Evolutionary conservation across 2,797 vertebrate genomes (phyloP).

Genomic region (Euphonia xanthogaster): DNA sequence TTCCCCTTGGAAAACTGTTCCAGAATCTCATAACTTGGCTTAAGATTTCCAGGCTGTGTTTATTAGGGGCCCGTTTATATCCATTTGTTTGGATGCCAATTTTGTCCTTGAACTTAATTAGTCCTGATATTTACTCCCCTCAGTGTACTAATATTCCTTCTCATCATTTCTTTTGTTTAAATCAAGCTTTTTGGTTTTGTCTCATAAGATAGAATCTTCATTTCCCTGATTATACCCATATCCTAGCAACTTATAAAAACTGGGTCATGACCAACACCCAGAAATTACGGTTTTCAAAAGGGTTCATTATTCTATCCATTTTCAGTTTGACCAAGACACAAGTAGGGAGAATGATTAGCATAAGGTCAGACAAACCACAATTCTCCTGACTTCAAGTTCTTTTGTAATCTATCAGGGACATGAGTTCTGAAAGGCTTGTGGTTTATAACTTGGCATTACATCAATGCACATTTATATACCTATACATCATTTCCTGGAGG

Average conservation of each 20-base stretch:
- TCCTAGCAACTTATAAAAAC: conserved; percentile 52
- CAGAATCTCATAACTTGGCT: background rate
- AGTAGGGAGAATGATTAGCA: conserved; percentile 55
- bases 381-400: conserved; percentile 55
- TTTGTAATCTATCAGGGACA: conserved; percentile 58
- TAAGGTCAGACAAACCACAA: conserved; percentile 39
- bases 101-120: conserved; percentile 61
- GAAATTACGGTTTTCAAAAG: conserved; percentile 15
- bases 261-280: conserved; percentile 36
- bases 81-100: conserved; percentile 53
- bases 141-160: conserved; percentile 44
- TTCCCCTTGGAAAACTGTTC: conserved; percentile 7
- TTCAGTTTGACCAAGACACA: conserved; percentile 50
- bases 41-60: conserved; percentile 19
- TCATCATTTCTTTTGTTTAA: conserved; percentile 44
- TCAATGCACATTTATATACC: conserved; percentile 61
- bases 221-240: conserved; percentile 50
- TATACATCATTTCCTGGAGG: conserved; percentile 44
- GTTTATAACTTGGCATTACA: conserved; percentile 68
- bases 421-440: conserved; percentile 56
- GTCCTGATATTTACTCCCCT: conserved; percentile 53
- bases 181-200: conserved; percentile 13
- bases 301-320: conserved; percentile 37
- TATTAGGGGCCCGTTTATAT: conserved; percentile 20
- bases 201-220: conserved; percentile 34